These are phyloP conservation scores for Reticulitermes lucifugus DNA, from an alignment of 2,888 invertebrate genomes.

Conservation along the genomic window DNA sequence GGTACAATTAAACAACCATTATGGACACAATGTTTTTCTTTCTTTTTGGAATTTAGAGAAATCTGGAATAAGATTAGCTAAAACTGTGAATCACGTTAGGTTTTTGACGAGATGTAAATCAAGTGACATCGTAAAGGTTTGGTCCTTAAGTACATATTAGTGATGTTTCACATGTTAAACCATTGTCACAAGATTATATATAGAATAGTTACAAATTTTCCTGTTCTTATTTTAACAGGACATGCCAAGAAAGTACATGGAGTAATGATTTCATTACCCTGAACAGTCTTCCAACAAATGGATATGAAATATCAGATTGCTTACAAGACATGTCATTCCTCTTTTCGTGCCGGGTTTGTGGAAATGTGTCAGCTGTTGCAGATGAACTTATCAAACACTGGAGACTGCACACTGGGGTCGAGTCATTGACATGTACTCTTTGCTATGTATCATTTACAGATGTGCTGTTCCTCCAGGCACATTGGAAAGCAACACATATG, in stretches of 20 bases:
- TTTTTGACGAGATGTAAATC: too few species aligned
- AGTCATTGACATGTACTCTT: slow-evolving; percentile 2
- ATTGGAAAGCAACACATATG: slow-evolving; percentile 27
- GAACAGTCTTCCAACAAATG: slow-evolving; percentile 6
- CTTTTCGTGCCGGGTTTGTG: not conserved
- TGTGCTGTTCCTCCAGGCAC: slow-evolving; percentile 22
- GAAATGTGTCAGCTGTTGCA: not conserved
- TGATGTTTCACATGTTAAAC: too few species aligned
- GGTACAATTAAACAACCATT: too few species aligned
- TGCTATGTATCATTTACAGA: slow-evolving; percentile 27
- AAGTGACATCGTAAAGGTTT: too few species aligned
- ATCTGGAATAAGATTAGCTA: too few species aligned
- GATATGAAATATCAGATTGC: not conserved
- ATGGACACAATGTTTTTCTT: too few species aligned
- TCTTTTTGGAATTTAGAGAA: too few species aligned
- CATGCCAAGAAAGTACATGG: not conserved
- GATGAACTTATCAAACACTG: slow-evolving; percentile 18
- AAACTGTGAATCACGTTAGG: too few species aligned
- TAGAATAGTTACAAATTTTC: too few species aligned
- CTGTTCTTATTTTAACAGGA: not conserved
- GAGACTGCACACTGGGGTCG: not conserved
- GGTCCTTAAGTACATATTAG: too few species aligned
- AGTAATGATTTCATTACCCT: slow-evolving; percentile 22
- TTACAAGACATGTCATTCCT: not conserved
- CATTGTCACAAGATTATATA: too few species aligned